Evolutionary conservation across 2,797 vertebrate genomes (phyloP), one percentile per base, ranked within the genome.

Genomic region (Oryzias sinensis): DNA sequence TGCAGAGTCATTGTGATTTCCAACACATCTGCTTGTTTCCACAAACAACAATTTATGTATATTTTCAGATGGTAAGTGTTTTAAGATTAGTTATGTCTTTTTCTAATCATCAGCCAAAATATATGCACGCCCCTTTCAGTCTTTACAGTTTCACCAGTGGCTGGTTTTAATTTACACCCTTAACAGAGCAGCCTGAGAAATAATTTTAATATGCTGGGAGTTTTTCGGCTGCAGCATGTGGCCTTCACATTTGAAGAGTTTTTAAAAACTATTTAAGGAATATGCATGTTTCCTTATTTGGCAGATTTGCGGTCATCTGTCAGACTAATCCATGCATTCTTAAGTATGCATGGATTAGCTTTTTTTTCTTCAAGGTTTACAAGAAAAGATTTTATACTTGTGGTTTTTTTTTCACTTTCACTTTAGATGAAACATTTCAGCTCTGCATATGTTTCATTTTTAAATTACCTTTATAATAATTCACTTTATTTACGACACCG

Each of bases 111-210:
- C 14, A 13, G 2, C 5, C 14, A 40, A 25, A 16, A 53, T 42
- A 2, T 15, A 41, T 22, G 29, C 7, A 33, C 2, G 29, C 29
- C 22, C 5, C 7, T 27, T 59, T 49, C 47, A 53, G 53, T 6
- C 17, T 47, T 62, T 42, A n/a, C 0, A 53, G 6, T 53, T 49
- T 0, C 8, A 17, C 29, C 24, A 4, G 11, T 50, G 43, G n/a
- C 65, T 71, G 60, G 6, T 59, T 57, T 77, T 65, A 4, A 64
- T 72, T 77, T 43, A 25, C 40, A 68, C n/a, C 63, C 44, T 43
- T 27, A 57, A 60, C 37, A 22, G 11, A 17, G 50, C 18, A 20
- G 14, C 69, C 70, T 42, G 29, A 54, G 59, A 64, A 47, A 79
- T 11, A 1, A 24, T 43, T 72, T 54, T 41, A 8, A 17, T 49